phyloP scores from a whole-genome alignment of 1,140 invertebrate species.

The Apolygus lucorum region DNA sequence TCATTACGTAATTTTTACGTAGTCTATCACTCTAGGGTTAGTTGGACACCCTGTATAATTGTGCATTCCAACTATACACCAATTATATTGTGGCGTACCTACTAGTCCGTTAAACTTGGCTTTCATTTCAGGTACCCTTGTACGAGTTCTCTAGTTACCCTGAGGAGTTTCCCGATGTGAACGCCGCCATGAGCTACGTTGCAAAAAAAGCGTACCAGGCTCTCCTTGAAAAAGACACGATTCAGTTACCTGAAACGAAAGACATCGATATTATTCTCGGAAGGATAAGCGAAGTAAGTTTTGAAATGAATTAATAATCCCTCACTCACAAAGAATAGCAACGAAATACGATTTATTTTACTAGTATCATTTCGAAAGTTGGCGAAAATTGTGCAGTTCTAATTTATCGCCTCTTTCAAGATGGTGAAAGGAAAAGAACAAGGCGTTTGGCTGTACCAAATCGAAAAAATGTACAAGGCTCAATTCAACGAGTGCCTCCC shows the following conservation, averaged over 20 bases:
- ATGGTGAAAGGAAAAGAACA: constrained; percentile 30
- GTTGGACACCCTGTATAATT: too few species aligned
- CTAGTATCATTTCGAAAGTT: too few species aligned
- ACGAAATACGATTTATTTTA: too few species aligned
- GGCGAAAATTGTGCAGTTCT: too few species aligned
- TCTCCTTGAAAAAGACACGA: not conserved
- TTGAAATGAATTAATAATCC: constrained; percentile 1
- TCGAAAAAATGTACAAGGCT: not conserved
- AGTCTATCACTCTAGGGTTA: too few species aligned
- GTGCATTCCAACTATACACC: too few species aligned
- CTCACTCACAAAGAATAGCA: too few species aligned
- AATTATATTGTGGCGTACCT: too few species aligned
- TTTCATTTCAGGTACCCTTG: too few species aligned
- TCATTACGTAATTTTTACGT: too few species aligned
- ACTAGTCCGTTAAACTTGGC: too few species aligned
- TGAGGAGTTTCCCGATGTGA: not conserved
- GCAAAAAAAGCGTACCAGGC: not conserved
- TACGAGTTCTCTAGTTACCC: constrained; percentile 2
- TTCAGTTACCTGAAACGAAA: not conserved
- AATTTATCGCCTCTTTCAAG: too few species aligned
- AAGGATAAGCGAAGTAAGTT: not conserved
- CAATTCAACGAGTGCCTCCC: constrained; percentile 16
- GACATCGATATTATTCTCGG: not conserved
- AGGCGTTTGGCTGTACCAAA: constrained; percentile 11
- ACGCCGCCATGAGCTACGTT: not conserved